Percentiles rank a stretch among this genome's conserved stretches.
Evolutionary conservation across 30 jellyfish, hydroid and myxozoan genomes (phyloP).

Genomic region (Hydra vulgaris): DNA sequence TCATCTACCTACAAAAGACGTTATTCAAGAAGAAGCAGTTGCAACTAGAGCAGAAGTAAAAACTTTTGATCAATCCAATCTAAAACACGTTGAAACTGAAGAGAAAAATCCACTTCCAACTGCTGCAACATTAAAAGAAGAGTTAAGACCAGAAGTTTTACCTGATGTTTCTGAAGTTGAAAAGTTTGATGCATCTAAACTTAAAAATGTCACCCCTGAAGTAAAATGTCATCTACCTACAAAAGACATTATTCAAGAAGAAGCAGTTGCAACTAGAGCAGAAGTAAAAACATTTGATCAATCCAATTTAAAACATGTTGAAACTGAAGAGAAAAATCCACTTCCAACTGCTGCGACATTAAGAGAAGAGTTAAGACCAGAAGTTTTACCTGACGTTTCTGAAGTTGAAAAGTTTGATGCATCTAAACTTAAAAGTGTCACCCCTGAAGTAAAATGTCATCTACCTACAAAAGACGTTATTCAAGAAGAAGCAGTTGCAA

Average conservation of each 20-base stretch:
- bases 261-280: conserved; percentile 64
- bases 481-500: conserved; percentile 67
- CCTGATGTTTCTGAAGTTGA: conserved; percentile 88
- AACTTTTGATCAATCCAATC: conserved; percentile 56
- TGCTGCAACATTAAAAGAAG: conserved; percentile 53
- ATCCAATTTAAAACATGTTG: conserved; percentile 73
- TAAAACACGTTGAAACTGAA: conserved; percentile 83
- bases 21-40: conserved; percentile 63
- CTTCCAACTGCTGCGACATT: conserved; percentile 70
- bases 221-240: conserved; percentile 71
- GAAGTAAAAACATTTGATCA: conserved; percentile 79
- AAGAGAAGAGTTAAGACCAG: conserved; percentile 73
- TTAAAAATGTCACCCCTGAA: conserved; percentile 65
- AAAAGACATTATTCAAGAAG: conserved; percentile 66
- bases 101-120: conserved; percentile 92
- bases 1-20: conserved; percentile 70
- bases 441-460: conserved; percentile 51
- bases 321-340: conserved; percentile 82
- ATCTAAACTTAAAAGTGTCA: conserved; percentile 52
- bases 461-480: conserved; percentile 80
- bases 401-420: conserved; percentile 56
- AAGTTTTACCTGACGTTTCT: conserved; percentile 65
- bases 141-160: conserved; percentile 57
- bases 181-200: conserved; percentile 36
- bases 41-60: conserved; percentile 84